Conservation (phyloP, 2,113 vertebrate genomes). For the Cervus canadensis region DNA sequence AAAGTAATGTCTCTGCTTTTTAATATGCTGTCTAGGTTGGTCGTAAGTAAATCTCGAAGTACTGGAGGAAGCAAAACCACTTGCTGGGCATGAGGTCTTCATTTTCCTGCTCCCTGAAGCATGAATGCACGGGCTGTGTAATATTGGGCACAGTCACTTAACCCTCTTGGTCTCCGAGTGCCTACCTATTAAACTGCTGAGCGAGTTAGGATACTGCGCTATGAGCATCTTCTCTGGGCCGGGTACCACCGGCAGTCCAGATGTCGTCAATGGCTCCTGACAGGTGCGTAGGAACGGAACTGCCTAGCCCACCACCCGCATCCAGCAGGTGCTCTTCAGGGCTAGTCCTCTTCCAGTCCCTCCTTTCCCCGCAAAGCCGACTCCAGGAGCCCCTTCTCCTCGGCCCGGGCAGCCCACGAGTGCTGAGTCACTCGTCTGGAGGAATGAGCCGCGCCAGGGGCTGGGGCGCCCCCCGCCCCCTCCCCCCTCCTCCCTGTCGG, state of each 20-base stretch:
- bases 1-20: neutral
- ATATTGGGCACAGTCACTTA: neutral
- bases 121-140: rapidly evolving
- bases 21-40: neutral
- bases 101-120: neutral
- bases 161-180: neutral
- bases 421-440: neutral
- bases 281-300: neutral
- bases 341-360: neutral
- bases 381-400: neutral
- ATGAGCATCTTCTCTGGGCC: neutral
- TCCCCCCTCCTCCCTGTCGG: neutral
- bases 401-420: neutral
- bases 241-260: neutral
- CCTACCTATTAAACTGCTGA: neutral
- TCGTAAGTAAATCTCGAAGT: neutral
- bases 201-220: neutral
- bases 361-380: neutral
- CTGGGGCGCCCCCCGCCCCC: neutral
- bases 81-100: neutral
- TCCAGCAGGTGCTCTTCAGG: neutral
- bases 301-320: no score
- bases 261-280: neutral
- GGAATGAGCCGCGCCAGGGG: neutral
- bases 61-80: neutral